Conservation (phyloP, 2,113 vertebrate species). For the Hoplias malabaricus region DNA sequence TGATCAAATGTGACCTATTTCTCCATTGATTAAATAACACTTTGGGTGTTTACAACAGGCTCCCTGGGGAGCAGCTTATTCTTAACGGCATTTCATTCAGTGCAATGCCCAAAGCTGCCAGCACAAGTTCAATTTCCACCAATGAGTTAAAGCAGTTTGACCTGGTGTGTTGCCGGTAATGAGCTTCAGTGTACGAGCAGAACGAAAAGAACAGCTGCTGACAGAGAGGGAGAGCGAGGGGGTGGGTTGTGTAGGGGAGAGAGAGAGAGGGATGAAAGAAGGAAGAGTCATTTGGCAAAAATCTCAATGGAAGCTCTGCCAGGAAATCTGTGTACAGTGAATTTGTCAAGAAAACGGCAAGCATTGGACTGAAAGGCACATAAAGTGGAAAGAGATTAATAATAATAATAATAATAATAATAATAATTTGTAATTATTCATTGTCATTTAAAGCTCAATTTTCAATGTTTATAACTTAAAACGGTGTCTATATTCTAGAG, state of each 20-base stretch:
- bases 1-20: background rate
- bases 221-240: conserved; percentile 4
- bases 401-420: no score
- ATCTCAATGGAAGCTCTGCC: background rate
- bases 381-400: no score
- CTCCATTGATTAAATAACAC: conserved; percentile 1
- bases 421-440: no score
- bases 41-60: conserved; percentile 2
- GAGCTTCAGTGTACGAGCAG: background rate
- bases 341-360: background rate
- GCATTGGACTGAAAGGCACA: background rate
- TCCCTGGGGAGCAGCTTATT: conserved; percentile 25
- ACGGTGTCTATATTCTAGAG: no score
- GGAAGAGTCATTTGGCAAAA: conserved; percentile 13
- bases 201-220: conserved; percentile 10
- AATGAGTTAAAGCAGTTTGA: conserved; percentile 26
- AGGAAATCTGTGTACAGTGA: background rate
- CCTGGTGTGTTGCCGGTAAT: background rate
- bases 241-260: background rate
- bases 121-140: conserved; percentile 29
- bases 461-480: no score
- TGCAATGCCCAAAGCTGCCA: background rate
- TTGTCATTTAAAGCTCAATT: no score
- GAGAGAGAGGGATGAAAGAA: background rate
- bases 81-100: conserved; percentile 14